These are phyloP conservation scores for Synanceia verrucosa DNA, from an alignment of 2,797 vertebrate genomes.

Conservation along the genomic window DNA sequence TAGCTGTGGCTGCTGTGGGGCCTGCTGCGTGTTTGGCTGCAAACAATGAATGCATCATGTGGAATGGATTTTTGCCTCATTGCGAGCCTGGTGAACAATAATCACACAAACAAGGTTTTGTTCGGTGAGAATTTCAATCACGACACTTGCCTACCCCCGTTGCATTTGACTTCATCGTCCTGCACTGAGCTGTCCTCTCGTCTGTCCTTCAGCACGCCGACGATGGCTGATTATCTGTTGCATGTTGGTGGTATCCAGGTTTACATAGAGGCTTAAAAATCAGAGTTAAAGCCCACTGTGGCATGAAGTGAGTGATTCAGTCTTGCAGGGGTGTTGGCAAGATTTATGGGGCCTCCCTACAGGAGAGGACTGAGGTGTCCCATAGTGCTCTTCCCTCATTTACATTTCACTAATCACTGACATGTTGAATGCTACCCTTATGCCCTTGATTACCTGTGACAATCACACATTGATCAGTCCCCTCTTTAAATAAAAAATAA, in stretches of 20 bases:
- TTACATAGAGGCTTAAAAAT: conserved; percentile 10
- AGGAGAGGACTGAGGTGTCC: neutral
- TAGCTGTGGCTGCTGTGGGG: conserved; percentile 42
- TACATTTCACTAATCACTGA: neutral
- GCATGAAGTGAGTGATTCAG: conserved; percentile 1
- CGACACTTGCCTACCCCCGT: conserved; percentile 40
- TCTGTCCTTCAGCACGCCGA: conserved; percentile 17
- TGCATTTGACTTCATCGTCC: conserved; percentile 62
- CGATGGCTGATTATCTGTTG: conserved; percentile 16
- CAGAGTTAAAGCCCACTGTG: conserved; percentile 7
- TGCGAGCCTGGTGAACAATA: conserved; percentile 64
- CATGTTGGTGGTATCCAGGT: conserved; percentile 7
- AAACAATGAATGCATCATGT: conserved; percentile 80
- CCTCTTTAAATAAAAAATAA: neutral
- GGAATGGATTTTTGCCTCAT: conserved; percentile 75
- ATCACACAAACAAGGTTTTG: conserved; percentile 75
- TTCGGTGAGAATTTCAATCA: conserved; percentile 72
- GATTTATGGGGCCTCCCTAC: neutral
- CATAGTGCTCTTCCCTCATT: neutral
- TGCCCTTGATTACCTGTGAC: too few species aligned
- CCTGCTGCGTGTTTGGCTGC: conserved; percentile 58
- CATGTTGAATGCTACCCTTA: neutral
- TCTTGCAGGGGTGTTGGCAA: neutral
- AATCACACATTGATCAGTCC: neutral
- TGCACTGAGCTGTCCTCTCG: conserved; percentile 26